These are phyloP conservation scores for Aphaenogaster ashmeadi DNA, from an alignment of 1,140 invertebrate species.

Conservation along the genomic window DNA sequence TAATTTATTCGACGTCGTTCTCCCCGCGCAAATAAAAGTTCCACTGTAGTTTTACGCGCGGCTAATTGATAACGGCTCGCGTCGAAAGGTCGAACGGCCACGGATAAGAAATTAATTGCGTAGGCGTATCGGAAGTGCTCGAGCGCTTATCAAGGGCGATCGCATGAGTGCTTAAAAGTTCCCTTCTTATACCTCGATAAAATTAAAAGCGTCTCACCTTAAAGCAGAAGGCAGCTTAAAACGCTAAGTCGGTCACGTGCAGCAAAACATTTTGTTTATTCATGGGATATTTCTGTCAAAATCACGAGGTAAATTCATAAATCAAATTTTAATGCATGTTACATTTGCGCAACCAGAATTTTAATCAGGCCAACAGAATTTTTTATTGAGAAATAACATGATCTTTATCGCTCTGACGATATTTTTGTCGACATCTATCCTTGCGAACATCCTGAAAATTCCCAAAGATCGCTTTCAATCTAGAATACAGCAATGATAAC, in stretches of 20 bases:
- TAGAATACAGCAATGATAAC: too few species aligned
- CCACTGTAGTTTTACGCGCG: background rate
- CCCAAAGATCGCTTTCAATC: background rate
- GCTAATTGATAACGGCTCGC: slow-evolving; percentile 40
- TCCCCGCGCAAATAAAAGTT: slow-evolving; percentile 34
- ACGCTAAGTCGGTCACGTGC: background rate
- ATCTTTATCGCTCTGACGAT: background rate
- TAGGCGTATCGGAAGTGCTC: background rate
- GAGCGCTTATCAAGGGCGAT: slow-evolving; percentile 7
- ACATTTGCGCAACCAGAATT: background rate
- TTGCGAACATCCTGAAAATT: background rate
- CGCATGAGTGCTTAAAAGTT: background rate
- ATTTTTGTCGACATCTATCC: background rate
- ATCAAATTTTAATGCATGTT: background rate
- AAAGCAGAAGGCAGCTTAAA: slow-evolving; percentile 16
- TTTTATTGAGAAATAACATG: background rate
- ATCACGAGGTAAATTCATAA: slow-evolving; percentile 10
- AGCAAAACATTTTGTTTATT: slow-evolving; percentile 33
- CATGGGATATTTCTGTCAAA: background rate
- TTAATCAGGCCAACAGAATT: background rate
- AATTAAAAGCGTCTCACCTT: slow-evolving; percentile 22
- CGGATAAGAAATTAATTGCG: slow-evolving; percentile 45
- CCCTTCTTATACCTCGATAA: background rate
- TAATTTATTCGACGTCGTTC: slow-evolving; percentile 54
- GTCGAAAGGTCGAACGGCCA: background rate